phyloP scores from a whole-genome alignment of 2,113 vertebrate species.

The Pheucticus melanocephalus region DNA sequence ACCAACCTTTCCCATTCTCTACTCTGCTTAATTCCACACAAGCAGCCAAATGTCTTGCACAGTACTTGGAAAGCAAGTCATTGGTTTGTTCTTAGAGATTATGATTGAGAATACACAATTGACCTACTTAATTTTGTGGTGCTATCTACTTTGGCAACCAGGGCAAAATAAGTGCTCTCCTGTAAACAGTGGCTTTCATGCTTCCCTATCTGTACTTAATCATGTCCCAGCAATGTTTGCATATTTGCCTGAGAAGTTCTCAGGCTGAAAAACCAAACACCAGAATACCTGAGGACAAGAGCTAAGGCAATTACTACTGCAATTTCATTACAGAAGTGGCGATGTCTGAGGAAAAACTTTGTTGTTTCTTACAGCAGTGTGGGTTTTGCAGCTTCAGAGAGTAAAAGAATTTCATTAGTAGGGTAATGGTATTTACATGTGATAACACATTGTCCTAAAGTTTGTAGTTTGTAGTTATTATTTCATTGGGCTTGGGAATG shows the following conservation, averaged over 20 bases:
- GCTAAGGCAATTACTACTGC: neutral
- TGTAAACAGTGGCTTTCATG: neutral
- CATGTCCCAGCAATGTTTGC: neutral
- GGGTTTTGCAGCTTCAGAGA: neutral
- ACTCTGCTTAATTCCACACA: neutral
- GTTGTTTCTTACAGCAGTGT: neutral
- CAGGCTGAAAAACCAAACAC: neutral
- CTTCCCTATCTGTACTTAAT: neutral
- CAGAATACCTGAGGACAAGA: neutral
- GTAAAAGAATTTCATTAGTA: neutral
- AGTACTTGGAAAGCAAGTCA: neutral
- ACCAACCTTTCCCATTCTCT: neutral
- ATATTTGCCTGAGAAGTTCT: neutral
- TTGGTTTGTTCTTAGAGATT: neutral
- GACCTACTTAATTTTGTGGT: neutral
- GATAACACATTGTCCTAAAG: neutral
- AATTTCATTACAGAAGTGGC: neutral
- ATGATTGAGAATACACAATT: neutral
- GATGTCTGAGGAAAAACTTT: neutral
- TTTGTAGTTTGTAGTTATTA: neutral
- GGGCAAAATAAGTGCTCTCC: neutral
- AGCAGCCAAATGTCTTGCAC: neutral
- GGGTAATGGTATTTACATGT: fast-evolving
- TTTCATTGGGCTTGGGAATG: neutral
- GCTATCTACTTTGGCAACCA: neutral